Evolutionary conservation across 1,140 invertebrate species (phyloP).

Genomic region (Atta texana): DNA sequence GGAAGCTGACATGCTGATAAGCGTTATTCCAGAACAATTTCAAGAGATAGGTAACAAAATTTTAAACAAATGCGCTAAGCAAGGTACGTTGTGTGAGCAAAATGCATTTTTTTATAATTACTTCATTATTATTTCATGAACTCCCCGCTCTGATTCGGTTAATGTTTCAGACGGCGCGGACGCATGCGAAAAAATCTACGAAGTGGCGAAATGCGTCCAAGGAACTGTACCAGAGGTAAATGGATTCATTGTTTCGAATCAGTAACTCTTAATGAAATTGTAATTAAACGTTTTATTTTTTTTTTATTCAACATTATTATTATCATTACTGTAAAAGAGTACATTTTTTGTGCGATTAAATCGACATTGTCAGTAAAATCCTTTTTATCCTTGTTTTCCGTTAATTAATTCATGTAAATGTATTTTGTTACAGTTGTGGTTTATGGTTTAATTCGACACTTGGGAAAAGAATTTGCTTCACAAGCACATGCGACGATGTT

Average conservation of each 20-base stretch:
- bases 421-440: conserved; percentile 77
- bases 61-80: conserved; percentile 67
- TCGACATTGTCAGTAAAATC: not conserved
- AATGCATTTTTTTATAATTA: not conserved
- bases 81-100: conserved; percentile 54
- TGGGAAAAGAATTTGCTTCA: not conserved
- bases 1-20: conserved; percentile 78
- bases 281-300: not conserved
- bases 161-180: conserved; percentile 74
- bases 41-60: conserved; percentile 56
- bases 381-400: not conserved
- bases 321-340: not conserved
- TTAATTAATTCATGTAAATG: conserved; percentile 19
- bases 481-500: not conserved
- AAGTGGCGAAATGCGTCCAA: conserved; percentile 75
- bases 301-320: not conserved
- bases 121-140: not conserved
- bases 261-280: conserved; percentile 18
- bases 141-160: not conserved
- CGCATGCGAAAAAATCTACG: conserved; percentile 79
- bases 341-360: not conserved
- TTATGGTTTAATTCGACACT: conserved; percentile 75
- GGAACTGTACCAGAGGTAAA: conserved; percentile 77
- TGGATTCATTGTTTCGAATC: conserved; percentile 40
- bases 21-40: conserved; percentile 75